Conservation (phyloP, 2,797 vertebrate genomes). For the Pangasius krempfi region DNA sequence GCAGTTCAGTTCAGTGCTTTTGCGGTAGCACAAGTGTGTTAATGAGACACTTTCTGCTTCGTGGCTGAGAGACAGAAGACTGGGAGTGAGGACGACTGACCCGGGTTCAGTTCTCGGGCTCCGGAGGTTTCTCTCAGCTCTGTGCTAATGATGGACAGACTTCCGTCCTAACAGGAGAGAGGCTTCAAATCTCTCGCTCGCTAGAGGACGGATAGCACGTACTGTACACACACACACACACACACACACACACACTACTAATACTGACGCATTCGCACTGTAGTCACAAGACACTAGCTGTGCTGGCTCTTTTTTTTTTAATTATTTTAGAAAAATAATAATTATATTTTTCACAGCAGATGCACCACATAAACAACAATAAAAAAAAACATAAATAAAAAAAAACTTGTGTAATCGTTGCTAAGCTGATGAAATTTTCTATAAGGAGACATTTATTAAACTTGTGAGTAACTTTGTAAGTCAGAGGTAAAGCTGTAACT, state of each 20-base stretch:
- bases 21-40: not conserved
- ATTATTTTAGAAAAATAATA: not conserved
- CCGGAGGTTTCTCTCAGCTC: conserved; percentile 38
- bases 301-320: no score
- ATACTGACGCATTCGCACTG: not conserved
- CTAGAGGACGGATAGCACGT: not conserved
- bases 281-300: not conserved
- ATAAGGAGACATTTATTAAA: no score
- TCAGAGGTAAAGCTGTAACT: no score
- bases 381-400: no score
- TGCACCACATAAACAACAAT: not conserved
- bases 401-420: not conserved
- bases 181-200: conserved; percentile 13
- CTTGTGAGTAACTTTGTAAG: no score
- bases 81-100: conserved; percentile 1
- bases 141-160: conserved; percentile 45
- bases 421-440: not conserved
- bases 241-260: not conserved
- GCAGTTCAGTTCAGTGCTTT: not conserved
- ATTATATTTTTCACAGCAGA: not conserved
- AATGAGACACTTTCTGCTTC: conserved; percentile 40
- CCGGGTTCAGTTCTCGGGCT: conserved; percentile 36
- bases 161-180: conserved; percentile 35
- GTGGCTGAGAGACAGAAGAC: not conserved
- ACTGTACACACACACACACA: not conserved